Evolutionary conservation across 2,113 vertebrate genomes (phyloP), one percentile per base, ranked within the genome.

Genomic region (Xenopus laevis): DNA sequence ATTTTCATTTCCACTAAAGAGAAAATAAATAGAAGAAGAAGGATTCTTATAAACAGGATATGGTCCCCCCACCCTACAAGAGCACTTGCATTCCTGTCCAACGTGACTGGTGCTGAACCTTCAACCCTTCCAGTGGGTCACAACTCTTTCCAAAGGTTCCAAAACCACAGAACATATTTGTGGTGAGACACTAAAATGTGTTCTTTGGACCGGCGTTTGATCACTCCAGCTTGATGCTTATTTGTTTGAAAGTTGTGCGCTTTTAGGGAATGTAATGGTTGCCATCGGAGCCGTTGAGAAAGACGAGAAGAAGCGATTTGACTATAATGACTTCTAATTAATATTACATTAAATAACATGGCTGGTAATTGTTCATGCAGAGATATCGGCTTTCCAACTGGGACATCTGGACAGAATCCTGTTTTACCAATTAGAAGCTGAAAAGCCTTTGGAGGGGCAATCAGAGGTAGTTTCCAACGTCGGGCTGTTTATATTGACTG

Each of bases 401-500:
- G 27, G 77, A 81, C 78, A 78, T 80, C 81, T 78, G 69, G 77
- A 80, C 86, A 85, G 83, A 82, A 73, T 66, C 72, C 80, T 67
- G 59, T 23, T 75, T 63, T 79, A 81, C 74, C 79, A 17, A 27
- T 4, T 1, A 27, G 23, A 27, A 27, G 23, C 23, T 27, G 23
- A 27, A 27, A 27, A 27, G 23, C 23, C 23, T 27, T 27, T 27
- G 23, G 23, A 27, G 4, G 23, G 23, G 23, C 23, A 27, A 71
- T 78, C 72, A 80, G 82, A 64, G 78, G 81, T 84, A 79, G 27
- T 83, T 85, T 86, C 82, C 82, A 81, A 27, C 11, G 82, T 86
- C 79, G 79, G 80, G 81, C 82, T 89, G 86, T 89, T 88, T 89
- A 88, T 86, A 86, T 86, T 85, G 87, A 89, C 84, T 81, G 78